These are phyloP conservation scores for Dryococelus australis DNA, from an alignment of 2,888 invertebrate species.

Conservation along the genomic window DNA sequence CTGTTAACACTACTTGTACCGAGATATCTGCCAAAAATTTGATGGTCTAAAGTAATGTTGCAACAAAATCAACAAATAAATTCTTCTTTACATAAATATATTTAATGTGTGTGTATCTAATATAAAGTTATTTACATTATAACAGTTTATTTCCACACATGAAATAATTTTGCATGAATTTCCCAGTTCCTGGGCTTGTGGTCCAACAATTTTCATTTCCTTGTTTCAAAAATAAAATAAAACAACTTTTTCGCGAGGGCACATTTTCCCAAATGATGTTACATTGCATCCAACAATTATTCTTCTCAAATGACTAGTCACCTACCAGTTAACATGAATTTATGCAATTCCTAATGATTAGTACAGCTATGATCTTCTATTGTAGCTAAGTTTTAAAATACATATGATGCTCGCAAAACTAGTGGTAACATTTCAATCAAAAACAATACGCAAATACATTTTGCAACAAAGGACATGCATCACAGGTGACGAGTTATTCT, in stretches of 20 bases:
- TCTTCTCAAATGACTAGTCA: not conserved
- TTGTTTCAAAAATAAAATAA: not conserved
- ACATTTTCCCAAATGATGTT: not conserved
- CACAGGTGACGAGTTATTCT: conserved; percentile 10
- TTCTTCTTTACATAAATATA: not conserved
- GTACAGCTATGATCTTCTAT: not conserved
- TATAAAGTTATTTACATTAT: too few species aligned
- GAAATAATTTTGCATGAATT: not conserved
- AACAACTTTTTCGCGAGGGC: not conserved
- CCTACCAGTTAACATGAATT: conserved; percentile 10
- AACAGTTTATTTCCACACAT: too few species aligned
- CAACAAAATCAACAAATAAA: not conserved
- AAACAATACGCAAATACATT: conserved; percentile 9
- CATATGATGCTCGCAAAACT: not conserved
- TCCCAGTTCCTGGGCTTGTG: not conserved
- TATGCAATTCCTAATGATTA: not conserved
- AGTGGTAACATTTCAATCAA: conserved; percentile 16
- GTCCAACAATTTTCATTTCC: not conserved
- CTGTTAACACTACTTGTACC: not conserved
- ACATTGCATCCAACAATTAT: conserved; percentile 7
- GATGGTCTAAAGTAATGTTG: conserved; percentile 2
- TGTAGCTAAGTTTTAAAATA: conserved; percentile 6
- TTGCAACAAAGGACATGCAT: conserved; percentile 5
- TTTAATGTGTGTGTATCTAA: too few species aligned
- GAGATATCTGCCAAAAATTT: not conserved